Evolutionary conservation across 1,140 invertebrate genomes (phyloP).

Genomic region (Pseudomyrmex flavicornis): DNA sequence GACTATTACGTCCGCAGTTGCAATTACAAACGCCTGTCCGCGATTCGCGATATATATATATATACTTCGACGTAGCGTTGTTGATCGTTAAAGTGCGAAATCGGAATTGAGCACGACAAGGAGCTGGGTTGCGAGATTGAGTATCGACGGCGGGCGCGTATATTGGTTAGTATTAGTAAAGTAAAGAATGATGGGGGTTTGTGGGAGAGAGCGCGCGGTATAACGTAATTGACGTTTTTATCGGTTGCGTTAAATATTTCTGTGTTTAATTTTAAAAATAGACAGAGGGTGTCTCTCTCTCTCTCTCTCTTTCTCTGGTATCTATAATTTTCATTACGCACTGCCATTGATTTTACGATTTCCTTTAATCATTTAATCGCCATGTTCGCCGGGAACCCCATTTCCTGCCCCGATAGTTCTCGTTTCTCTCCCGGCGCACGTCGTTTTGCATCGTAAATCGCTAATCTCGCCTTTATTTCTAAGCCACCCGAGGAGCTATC

Average conservation of each 20-base stretch:
- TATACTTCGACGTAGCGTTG: background rate
- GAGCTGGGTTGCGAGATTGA: no score
- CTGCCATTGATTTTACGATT: no score
- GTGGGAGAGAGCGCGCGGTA: no score
- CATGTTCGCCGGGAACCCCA: background rate
- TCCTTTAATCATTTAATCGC: slow-evolving; percentile 4
- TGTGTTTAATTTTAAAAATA: no score
- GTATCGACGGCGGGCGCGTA: background rate
- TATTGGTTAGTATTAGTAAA: background rate
- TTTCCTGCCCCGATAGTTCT: slow-evolving; percentile 8
- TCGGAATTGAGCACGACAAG: slow-evolving; percentile 7
- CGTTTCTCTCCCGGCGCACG: background rate
- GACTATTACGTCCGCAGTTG: slow-evolving; percentile 5
- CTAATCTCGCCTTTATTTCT: no score
- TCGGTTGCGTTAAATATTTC: slow-evolving; percentile 13
- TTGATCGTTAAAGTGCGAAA: background rate
- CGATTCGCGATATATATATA: slow-evolving; percentile 4
- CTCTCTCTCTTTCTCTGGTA: no score
- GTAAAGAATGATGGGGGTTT: background rate
- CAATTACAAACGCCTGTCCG: slow-evolving; percentile 15
- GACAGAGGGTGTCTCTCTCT: no score
- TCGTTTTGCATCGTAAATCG: slow-evolving; percentile 29
- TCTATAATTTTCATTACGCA: no score
- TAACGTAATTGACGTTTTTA: background rate
- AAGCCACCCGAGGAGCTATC: no score